phyloP scores from a whole-genome alignment of 2,888 invertebrate genomes.

The Drosophila longiperda region DNA sequence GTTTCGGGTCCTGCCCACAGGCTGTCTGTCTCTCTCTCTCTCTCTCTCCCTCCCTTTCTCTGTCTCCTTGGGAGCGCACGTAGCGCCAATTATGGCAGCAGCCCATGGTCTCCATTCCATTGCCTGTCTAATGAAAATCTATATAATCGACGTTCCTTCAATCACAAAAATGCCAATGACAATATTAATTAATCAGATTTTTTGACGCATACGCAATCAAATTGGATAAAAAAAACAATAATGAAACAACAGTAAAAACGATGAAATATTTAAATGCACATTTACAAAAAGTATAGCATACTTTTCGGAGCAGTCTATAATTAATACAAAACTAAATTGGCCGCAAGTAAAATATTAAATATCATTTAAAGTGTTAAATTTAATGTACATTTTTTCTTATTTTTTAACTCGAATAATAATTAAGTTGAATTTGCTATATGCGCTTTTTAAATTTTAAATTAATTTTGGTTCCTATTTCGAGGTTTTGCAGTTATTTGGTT shows the following conservation, averaged over 20 bases:
- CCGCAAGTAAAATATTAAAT: neutral
- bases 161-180: slow-evolving; percentile 25
- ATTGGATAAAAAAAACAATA: too few species aligned
- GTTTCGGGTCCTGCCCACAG: slow-evolving; percentile 15
- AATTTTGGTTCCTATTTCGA: neutral
- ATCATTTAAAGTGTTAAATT: neutral
- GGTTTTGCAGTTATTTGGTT: neutral
- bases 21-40: neutral
- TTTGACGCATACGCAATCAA: slow-evolving; percentile 19
- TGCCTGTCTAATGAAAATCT: slow-evolving; percentile 36
- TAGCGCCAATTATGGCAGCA: slow-evolving; percentile 49
- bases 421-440: neutral
- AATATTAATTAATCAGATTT: slow-evolving; percentile 24
- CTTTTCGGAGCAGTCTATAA: slow-evolving; percentile 6
- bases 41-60: neutral
- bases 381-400: neutral
- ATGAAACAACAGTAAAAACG: neutral
- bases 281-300: neutral
- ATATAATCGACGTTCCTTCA: slow-evolving; percentile 37
- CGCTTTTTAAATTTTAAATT: neutral
- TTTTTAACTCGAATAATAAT: neutral
- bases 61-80: slow-evolving; percentile 28
- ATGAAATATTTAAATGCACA: neutral
- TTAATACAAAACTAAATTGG: neutral
- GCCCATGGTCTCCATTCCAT: neutral